phyloP scores from a whole-genome alignment of 2,888 invertebrate genomes.

The Scotopteryx bipunctaria region DNA sequence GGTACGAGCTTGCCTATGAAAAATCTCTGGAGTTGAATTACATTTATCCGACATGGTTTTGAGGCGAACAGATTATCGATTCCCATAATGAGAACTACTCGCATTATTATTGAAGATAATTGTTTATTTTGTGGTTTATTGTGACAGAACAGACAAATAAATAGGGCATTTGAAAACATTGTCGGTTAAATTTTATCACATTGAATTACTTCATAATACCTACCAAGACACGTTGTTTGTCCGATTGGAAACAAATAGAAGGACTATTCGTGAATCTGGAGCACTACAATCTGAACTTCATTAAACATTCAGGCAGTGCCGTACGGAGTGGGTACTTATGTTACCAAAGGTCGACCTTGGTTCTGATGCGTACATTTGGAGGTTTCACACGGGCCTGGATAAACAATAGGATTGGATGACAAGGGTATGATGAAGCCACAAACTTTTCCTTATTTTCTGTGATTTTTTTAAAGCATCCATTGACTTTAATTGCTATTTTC shows the following conservation, averaged over 20 bases:
- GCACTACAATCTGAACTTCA: conserved; percentile 30
- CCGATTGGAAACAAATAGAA: neutral
- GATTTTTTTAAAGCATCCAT: neutral
- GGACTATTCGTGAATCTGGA: conserved; percentile 11
- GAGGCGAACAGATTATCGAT: conserved; percentile 54
- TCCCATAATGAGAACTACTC: conserved; percentile 37
- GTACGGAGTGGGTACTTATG: conserved; percentile 17
- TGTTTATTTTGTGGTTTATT: conserved; percentile 3
- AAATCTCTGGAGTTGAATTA: conserved; percentile 58
- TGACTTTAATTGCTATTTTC: neutral
- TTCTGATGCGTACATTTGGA: conserved; percentile 6
- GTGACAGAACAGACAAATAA: no score
- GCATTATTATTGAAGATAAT: neutral
- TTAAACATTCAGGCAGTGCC: conserved; percentile 32
- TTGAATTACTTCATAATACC: no score
- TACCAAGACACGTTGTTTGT: neutral
- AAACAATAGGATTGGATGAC: conserved; percentile 10
- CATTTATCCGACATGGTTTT: conserved; percentile 47
- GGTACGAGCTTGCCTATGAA: conserved; percentile 54
- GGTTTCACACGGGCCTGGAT: conserved; percentile 9
- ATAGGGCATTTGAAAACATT: neutral
- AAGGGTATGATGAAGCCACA: conserved; percentile 1
- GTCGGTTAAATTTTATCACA: no score
- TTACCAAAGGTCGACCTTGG: conserved; percentile 17
- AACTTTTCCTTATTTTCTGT: neutral